Base-by-base conservation (phyloP, 2,113 vertebrate species). In the Scolopax mira region DNA sequence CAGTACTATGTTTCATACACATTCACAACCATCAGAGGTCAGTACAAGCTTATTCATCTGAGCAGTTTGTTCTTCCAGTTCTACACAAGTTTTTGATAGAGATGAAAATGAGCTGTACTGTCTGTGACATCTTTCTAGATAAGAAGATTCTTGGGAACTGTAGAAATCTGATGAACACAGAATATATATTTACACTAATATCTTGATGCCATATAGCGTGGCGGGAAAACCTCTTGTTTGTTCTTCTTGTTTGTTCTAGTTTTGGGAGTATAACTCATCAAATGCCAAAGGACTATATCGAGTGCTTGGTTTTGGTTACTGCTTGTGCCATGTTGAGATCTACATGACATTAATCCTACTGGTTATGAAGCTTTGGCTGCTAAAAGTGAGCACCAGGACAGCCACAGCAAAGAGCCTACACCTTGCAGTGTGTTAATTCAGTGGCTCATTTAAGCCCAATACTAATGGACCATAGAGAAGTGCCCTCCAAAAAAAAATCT, bases 1-100 rank as follows among this genome's bases (percentile, higher is more conserved):
- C 49, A 74, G 72, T 71, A 23, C 33, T 2, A 0, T 44, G 57
- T 87, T 79, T 61, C 67, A 85, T 95, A 35, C 74, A 51, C 54
- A 3, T 30, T 30, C 30, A 27, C 73, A 90, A 39, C 97, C 97
- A 96, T 96, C 28, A 86, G 98, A 95, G 96, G 97, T 97, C 97
- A 98, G 78, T 30, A 55, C 88, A 89, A 35, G 71, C 77, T 91
- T 21, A 9, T 77, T 89, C 70, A 89, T 81, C 27, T 39, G 15
- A 46, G 21, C 25, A 55, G 55, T 54, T 95, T 58, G 74, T 51
- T 74, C 30, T 46, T 94, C 9, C 57, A 27, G 25, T 54, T 82
- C 52, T 51, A 24, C 33, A 13, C 4, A 41, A 18, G 5, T 49
- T 78, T 57, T 57, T 78, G 35, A 42, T 49, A 5, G 67, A 52